These are phyloP conservation scores for Leptodactylus fuscus DNA, from an alignment of 2,113 vertebrate genomes.

Conservation along the genomic window DNA sequence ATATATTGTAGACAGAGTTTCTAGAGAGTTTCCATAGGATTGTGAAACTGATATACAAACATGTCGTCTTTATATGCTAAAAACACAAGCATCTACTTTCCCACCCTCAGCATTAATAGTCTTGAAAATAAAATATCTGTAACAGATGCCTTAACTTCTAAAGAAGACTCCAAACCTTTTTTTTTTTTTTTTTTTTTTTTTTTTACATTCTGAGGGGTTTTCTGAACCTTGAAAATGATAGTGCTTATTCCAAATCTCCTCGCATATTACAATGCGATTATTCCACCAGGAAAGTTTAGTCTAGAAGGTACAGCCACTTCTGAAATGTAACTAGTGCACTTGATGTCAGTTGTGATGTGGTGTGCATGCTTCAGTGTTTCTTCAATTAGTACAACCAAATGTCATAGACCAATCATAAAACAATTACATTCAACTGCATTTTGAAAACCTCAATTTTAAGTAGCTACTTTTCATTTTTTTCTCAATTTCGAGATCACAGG, in stretches of 20 bases:
- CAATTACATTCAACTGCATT: constrained; percentile 57
- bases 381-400: constrained; percentile 58
- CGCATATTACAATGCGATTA: constrained; percentile 23
- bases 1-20: too few species aligned
- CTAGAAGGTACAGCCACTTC: constrained; percentile 23
- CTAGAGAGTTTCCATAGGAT: too few species aligned
- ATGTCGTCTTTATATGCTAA: neutral
- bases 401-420: constrained; percentile 59
- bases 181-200: too few species aligned
- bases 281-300: constrained; percentile 37
- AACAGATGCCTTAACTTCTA: too few species aligned
- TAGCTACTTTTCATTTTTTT: constrained; percentile 49
- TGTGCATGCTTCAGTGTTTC: constrained; percentile 54
- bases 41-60: too few species aligned
- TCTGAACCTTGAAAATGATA: neutral
- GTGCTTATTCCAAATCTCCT: neutral
- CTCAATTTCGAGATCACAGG: constrained; percentile 58
- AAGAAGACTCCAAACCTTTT: too few species aligned
- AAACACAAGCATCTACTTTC: neutral
- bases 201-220: too few species aligned
- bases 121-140: constrained; percentile 12
- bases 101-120: neutral
- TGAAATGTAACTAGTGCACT: constrained; percentile 50
- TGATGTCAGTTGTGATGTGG: constrained; percentile 47
- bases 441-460: constrained; percentile 57